A percentile compares a stretch with the other conserved stretches of the same genome.
phyloP scores from a whole-genome alignment of 2,113 vertebrate genomes.

The Acrocephalus arundinaceus region DNA sequence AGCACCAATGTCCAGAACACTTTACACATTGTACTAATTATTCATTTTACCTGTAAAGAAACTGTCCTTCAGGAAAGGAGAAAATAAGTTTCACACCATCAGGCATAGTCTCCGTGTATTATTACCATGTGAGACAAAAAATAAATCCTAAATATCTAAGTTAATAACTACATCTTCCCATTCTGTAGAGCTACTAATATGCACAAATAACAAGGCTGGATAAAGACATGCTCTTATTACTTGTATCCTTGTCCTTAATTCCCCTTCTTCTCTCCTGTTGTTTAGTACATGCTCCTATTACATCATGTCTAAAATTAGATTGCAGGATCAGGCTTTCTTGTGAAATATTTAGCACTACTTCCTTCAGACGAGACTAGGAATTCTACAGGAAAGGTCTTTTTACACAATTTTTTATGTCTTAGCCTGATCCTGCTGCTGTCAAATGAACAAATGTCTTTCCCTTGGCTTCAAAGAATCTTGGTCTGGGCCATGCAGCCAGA shows the following conservation, averaged over 20 bases:
- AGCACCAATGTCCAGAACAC: not conserved
- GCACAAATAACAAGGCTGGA: not conserved
- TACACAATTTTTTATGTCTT: not conserved
- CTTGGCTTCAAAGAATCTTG: not conserved
- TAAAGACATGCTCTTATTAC: not conserved
- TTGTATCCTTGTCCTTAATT: conserved; percentile 46
- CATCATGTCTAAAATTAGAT: conserved; percentile 56
- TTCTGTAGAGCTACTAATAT: not conserved
- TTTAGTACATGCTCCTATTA: conserved; percentile 19
- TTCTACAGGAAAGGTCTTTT: conserved; percentile 34
- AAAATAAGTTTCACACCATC: not conserved
- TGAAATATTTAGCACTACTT: conserved; percentile 27
- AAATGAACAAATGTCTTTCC: conserved; percentile 15
- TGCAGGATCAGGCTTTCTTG: conserved; percentile 40
- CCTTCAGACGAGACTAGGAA: not conserved
- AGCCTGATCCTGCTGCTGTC: not conserved
- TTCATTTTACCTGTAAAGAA: not conserved
- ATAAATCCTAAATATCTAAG: not conserved
- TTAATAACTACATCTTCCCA: not conserved
- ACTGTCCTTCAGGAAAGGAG: not conserved
- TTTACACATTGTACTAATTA: not conserved
- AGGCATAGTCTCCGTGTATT: not conserved
- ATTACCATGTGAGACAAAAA: not conserved
- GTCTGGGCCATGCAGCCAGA: not conserved
- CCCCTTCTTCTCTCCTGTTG: not conserved